Conservation (phyloP, 2,797 vertebrate genomes). For the Tinamus major region DNA sequence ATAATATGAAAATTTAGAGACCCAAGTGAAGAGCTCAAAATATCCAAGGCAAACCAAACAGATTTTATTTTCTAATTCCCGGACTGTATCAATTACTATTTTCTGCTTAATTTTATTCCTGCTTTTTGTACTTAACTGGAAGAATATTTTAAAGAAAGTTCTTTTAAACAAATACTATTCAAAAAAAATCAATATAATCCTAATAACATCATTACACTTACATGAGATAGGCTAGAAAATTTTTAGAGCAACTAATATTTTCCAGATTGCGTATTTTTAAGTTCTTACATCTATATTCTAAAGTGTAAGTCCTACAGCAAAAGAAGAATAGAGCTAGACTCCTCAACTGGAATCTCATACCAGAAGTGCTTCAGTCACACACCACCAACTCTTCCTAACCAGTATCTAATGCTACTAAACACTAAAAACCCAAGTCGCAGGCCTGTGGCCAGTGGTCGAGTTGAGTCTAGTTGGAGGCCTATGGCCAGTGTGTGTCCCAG, state of each 20-base stretch:
- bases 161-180: background rate
- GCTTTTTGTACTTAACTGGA: too few relatives aligned
- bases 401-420: background rate
- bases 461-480: too few relatives aligned
- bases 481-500: too few relatives aligned
- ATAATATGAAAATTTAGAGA: background rate
- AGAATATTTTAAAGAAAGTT: background rate
- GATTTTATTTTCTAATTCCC: background rate
- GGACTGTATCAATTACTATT: background rate
- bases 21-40: background rate
- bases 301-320: background rate
- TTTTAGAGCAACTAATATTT: background rate
- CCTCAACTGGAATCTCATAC: background rate
- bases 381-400: background rate
- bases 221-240: background rate
- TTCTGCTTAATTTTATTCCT: background rate
- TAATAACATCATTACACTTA: background rate
- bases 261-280: background rate
- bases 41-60: background rate
- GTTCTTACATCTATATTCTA: background rate
- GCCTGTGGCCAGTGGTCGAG: too few relatives aligned
- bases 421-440: too few relatives aligned
- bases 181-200: background rate
- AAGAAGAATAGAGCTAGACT: background rate
- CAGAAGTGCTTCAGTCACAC: fast-evolving